Evolutionary conservation across 1,140 invertebrate species (phyloP), one percentile per base, ranked within the genome.

Genomic region (Drosophila ironensis): DNA sequence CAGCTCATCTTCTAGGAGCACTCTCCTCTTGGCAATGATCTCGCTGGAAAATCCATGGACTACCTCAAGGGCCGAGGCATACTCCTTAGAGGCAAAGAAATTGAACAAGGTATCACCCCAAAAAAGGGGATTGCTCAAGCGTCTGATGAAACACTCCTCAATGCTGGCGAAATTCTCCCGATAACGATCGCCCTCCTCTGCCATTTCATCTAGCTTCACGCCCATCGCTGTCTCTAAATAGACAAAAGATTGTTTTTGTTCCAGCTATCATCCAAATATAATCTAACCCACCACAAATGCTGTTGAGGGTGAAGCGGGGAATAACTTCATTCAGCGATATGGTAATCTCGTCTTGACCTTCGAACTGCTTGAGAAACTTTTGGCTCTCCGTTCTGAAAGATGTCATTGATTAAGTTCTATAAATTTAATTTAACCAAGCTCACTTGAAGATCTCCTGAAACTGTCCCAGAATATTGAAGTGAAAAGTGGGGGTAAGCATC

Each of bases 401-500:
- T 37, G 4, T 35, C 20, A 22, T 22, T 22, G 5, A 22, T 22
- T n/a, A n/a, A 27, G 4, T 0, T 1, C n/a, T 1, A 14, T 8
- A 9, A 8, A 7, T 0, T n/a, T 12, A n/a, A 0, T 0, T 24
- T 3, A n/a, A n/a, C n/a, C 0, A 1, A 27, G 91, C 88, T 76
- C 93, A 94, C 63, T 93, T 92, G 74, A 94, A 94, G 73, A 95
- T 94, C 2, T 92, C 91, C 3, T 94, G 63, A 88, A 97, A 98
- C 68, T 96, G 93, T 52, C 94, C 92, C 2, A 98, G 89, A 54
- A 98, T 96, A 72, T 95, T 95, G 73, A 97, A 97, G 88, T 98
- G 96, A 89, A 98, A 98, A 0, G 96, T 94, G 2, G 96, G 96
- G 0, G 96, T 97, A 4, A 98, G 89, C 57, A 98, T 91, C 91